phyloP scores from a whole-genome alignment of 2,797 vertebrate genomes.

The Falco concolor region DNA sequence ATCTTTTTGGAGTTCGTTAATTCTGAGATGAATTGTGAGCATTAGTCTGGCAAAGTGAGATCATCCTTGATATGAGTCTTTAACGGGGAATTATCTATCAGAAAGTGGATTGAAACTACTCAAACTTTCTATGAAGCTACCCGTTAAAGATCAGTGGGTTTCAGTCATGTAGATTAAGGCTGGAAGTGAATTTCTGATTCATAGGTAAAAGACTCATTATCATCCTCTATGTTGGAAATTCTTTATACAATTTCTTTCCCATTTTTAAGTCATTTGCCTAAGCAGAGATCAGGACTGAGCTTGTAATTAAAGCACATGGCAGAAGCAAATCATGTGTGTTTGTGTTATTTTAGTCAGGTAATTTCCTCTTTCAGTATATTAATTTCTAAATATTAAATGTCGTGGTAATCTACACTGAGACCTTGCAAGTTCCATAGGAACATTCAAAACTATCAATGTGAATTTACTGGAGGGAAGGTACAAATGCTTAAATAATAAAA shows the following conservation, averaged over 20 bases:
- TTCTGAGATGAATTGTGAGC: constrained; percentile 11
- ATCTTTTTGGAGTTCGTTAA: background rate
- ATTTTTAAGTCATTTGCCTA: background rate
- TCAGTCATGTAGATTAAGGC: background rate
- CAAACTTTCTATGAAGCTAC: background rate
- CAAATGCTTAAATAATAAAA: background rate
- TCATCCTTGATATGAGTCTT: background rate
- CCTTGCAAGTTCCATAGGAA: background rate
- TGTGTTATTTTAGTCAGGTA: background rate
- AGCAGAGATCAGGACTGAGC: background rate
- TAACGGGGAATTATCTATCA: background rate
- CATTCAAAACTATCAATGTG: background rate
- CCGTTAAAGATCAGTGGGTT: background rate
- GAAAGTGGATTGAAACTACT: background rate
- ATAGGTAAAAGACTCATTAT: background rate
- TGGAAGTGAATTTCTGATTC: constrained; percentile 23
- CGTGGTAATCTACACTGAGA: background rate
- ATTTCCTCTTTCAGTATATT: background rate
- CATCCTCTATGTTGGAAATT: background rate
- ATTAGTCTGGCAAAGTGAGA: background rate
- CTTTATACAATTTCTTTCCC: background rate
- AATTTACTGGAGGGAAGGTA: background rate
- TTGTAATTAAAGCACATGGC: background rate
- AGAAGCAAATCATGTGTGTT: background rate
- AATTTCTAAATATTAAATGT: background rate